Conservation (phyloP, 2,888 invertebrate genomes). For the Amblyjoppa fuscipennis region DNA sequence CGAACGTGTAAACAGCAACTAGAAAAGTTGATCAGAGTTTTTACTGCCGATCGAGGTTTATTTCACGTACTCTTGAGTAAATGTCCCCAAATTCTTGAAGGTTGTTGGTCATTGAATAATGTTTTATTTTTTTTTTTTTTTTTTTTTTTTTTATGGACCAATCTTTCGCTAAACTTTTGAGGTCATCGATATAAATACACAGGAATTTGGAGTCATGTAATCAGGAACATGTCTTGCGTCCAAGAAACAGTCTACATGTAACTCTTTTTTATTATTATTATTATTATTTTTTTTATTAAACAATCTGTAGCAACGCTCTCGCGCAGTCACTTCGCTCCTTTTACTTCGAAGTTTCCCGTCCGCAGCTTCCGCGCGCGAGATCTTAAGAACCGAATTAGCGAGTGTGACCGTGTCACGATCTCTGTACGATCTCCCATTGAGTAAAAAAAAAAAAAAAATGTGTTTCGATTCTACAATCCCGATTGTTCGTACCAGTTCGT, state of each 20-base stretch:
- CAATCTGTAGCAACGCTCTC: neutral
- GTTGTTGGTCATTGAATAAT: no score
- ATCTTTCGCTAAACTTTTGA: no score
- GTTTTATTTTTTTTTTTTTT: no score
- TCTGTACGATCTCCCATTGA: conserved; percentile 39
- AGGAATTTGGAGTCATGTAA: neutral
- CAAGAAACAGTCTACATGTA: neutral
- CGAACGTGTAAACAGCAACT: no score
- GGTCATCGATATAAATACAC: no score
- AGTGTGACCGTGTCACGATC: conserved; percentile 70
- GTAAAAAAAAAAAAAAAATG: neutral
- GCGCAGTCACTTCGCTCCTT: neutral
- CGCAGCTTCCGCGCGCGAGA: conserved; percentile 35
- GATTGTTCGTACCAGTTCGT: conserved; percentile 78
- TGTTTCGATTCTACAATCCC: conserved; percentile 64
- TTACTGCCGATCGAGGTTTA: no score
- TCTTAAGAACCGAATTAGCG: conserved; percentile 64
- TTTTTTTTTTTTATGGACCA: no score
- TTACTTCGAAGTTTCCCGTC: conserved; percentile 26
- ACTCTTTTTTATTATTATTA: neutral
- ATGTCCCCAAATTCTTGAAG: no score
- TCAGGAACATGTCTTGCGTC: neutral
- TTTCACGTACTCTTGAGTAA: no score
- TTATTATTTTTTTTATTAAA: neutral
- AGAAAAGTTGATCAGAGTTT: no score